Conservation (phyloP, 2,113 vertebrate genomes). For the Calyptomena viridis region DNA sequence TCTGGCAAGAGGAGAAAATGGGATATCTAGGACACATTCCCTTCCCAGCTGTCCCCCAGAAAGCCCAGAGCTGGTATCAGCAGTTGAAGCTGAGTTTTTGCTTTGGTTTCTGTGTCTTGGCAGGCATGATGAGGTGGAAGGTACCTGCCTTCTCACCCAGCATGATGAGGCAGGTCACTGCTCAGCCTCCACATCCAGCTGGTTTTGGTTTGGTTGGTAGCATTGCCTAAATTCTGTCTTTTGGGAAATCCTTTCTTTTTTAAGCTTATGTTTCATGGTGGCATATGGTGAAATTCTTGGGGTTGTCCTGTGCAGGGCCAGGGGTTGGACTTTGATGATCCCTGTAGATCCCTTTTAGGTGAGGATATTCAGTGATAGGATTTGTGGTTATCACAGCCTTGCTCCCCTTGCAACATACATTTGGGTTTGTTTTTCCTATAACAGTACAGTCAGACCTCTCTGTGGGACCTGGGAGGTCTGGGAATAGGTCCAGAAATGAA, state of each 20-base stretch:
- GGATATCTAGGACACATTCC: background rate
- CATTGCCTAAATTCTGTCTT: background rate
- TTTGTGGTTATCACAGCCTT: background rate
- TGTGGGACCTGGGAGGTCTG: background rate
- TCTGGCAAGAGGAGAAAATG: background rate
- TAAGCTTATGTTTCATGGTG: background rate
- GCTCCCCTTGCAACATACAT: background rate
- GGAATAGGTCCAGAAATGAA: background rate
- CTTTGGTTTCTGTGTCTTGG: background rate
- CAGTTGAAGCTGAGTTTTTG: background rate
- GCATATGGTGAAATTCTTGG: background rate
- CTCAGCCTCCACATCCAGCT: background rate
- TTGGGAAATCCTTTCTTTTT: background rate
- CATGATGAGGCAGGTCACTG: accelerated
- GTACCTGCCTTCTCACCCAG: background rate
- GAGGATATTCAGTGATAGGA: background rate
- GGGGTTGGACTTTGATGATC: background rate
- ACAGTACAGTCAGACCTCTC: background rate
- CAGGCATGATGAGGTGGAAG: background rate
- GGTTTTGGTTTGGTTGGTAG: background rate
- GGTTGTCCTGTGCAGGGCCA: background rate
- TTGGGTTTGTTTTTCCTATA: background rate
- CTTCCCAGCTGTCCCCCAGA: background rate
- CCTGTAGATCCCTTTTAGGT: background rate
- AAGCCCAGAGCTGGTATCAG: background rate